phyloP scores from a whole-genome alignment of 2,113 vertebrate species.

The Carassius carassius region DNA sequence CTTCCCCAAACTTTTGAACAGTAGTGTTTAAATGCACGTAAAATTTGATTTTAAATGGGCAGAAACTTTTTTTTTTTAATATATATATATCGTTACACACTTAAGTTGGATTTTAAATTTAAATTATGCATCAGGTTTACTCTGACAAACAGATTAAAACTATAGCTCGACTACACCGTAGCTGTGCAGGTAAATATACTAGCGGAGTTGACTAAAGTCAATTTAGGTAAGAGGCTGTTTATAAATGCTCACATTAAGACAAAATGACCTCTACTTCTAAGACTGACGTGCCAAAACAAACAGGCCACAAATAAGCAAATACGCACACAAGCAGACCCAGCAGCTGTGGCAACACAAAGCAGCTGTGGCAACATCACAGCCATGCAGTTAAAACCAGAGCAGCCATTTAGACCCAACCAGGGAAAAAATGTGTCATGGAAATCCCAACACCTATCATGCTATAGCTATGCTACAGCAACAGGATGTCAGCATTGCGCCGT shows the following conservation, averaged over 20 bases:
- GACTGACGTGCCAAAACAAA: not conserved
- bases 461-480: not conserved
- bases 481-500: not conserved
- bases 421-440: not conserved
- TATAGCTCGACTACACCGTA: no score
- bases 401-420: constrained; percentile 4
- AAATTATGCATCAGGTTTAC: no score
- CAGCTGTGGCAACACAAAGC: constrained; percentile 28
- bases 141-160: no score
- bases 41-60: no score
- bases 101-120: no score
- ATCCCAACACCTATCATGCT: not conserved
- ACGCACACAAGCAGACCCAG: constrained; percentile 8
- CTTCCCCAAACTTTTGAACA: no score
- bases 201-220: not conserved
- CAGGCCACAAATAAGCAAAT: constrained; percentile 12
- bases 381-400: constrained; percentile 18
- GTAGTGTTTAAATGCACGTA: no score
- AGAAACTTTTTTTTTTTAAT: no score
- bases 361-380: constrained; percentile 24
- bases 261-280: not conserved
- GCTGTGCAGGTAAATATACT: no score
- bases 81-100: no score
- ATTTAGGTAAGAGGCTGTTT: not conserved
- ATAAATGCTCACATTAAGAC: not conserved